These are phyloP conservation scores for Apodemia zela DNA, from an alignment of 2,888 invertebrate species.

Conservation along the genomic window DNA sequence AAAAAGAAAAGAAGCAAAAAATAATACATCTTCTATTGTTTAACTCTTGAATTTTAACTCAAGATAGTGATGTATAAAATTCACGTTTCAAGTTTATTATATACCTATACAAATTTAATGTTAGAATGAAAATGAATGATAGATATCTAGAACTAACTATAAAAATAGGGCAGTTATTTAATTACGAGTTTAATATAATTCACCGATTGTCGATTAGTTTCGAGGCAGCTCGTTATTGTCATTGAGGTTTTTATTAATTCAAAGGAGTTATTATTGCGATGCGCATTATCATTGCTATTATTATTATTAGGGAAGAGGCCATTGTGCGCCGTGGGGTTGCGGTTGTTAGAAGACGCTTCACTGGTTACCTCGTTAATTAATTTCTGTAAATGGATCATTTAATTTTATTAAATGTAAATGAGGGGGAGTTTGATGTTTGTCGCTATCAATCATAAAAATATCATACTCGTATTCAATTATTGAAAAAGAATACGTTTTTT, in stretches of 20 bases:
- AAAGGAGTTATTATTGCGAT: constrained; percentile 61
- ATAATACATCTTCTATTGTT: too few species aligned
- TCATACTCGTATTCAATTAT: background rate
- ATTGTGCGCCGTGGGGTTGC: constrained; percentile 50
- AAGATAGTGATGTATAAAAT: too few species aligned
- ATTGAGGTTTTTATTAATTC: constrained; percentile 74
- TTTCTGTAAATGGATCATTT: constrained; percentile 79
- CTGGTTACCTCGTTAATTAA: constrained; percentile 76
- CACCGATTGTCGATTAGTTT: constrained; percentile 67
- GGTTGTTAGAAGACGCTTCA: constrained; percentile 66
- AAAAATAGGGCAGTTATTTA: constrained; percentile 50
- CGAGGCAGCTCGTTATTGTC: constrained; percentile 70
- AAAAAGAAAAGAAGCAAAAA: too few species aligned
- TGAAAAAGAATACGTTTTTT: background rate
- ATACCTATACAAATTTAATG: too few species aligned
- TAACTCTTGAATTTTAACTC: too few species aligned
- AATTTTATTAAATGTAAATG: constrained; percentile 79
- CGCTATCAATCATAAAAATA: constrained; percentile 10
- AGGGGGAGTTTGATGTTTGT: constrained; percentile 51
- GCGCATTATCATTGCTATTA: constrained; percentile 65
- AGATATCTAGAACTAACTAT: background rate
- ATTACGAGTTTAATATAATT: constrained; percentile 42
- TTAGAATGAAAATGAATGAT: too few species aligned
- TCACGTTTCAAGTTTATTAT: too few species aligned
- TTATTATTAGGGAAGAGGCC: constrained; percentile 51